phyloP scores from a whole-genome alignment of 2,888 invertebrate genomes.

The Rutpela maculata region DNA sequence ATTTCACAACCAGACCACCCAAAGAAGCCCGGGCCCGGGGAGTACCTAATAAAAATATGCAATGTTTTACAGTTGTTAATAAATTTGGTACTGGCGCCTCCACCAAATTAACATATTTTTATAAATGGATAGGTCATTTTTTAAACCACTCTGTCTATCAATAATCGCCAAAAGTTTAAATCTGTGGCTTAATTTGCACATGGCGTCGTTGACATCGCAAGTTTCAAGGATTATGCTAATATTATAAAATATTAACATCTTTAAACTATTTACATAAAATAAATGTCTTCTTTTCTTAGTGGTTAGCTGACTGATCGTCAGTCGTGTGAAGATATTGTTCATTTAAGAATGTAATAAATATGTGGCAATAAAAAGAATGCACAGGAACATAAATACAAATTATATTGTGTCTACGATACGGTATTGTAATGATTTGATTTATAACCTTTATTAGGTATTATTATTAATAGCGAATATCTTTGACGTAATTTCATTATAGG shows the following conservation, averaged over 20 bases:
- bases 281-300: not conserved
- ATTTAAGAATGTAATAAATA: not conserved
- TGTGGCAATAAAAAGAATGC: not conserved
- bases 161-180: not conserved
- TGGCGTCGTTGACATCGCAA: not conserved
- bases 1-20: too few species aligned
- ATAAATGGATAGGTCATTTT: not conserved
- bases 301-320: not conserved
- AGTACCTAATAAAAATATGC: too few species aligned
- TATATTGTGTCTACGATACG: not conserved
- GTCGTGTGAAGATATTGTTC: not conserved
- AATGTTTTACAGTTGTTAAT: too few species aligned
- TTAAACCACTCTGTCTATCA: too few species aligned
- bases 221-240: constrained; percentile 15
- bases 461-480: not conserved
- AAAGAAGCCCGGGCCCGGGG: too few species aligned
- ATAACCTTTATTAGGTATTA: not conserved
- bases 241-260: not conserved
- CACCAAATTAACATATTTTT: not conserved
- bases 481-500: constrained; percentile 16
- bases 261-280: not conserved
- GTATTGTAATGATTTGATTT: constrained; percentile 9
- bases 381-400: not conserved
- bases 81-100: not conserved
- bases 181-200: not conserved